Evolutionary conservation across 2,888 invertebrate species (phyloP).

Genomic region (Plagiodera versicolora): DNA sequence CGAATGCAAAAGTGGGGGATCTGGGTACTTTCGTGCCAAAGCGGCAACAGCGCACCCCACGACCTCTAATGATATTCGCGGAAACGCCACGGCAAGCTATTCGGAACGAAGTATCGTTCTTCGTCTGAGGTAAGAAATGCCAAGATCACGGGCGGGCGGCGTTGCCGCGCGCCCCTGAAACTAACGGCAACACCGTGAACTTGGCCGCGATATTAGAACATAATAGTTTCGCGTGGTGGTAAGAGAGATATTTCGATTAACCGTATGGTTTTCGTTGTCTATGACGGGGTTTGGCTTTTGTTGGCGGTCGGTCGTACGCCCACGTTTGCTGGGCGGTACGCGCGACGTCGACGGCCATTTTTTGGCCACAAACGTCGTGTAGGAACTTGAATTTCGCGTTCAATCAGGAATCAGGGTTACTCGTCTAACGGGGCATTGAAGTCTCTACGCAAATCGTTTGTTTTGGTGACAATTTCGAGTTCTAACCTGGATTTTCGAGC

Average conservation of each 20-base stretch:
- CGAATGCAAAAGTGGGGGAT: background rate
- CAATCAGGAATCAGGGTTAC: no score
- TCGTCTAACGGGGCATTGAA: background rate
- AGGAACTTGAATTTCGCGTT: background rate
- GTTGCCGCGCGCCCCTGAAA: conserved; percentile 44
- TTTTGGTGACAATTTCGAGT: background rate
- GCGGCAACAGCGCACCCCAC: conserved; percentile 6
- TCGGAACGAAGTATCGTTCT: conserved; percentile 33
- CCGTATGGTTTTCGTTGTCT: conserved; percentile 14
- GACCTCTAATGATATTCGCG: conserved; percentile 22
- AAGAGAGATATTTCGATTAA: conserved; percentile 31
- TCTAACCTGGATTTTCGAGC: background rate
- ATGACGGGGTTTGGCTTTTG: conserved; percentile 16
- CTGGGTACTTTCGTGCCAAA: background rate
- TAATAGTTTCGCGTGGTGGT: conserved; percentile 41
- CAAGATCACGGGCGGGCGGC: conserved; percentile 50
- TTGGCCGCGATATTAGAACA: conserved; percentile 41
- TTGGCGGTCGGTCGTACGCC: conserved; percentile 14
- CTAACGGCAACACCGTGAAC: conserved; percentile 28
- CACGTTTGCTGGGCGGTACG: conserved; percentile 12
- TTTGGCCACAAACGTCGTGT: background rate
- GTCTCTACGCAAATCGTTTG: no score
- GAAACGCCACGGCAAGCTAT: conserved; percentile 17
- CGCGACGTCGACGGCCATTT: background rate
- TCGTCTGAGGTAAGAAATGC: conserved; percentile 43